These are phyloP conservation scores for Polypterus bichir DNA, from an alignment of 2,113 vertebrate species.

Conservation along the genomic window DNA sequence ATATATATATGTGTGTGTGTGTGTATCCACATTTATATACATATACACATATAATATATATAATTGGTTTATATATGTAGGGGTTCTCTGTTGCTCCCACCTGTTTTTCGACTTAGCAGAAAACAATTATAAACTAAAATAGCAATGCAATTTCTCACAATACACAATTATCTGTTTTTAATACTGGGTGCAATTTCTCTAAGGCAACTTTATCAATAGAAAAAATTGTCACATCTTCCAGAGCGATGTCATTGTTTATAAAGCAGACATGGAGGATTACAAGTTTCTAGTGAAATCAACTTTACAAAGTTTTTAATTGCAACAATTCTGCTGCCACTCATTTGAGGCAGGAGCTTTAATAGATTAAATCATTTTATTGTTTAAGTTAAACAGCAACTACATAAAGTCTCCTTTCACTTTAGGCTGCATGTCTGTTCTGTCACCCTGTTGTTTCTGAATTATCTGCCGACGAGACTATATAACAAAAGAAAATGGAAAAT, in stretches of 20 bases:
- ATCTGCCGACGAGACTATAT: too few relatives aligned
- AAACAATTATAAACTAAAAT: constrained; percentile 33
- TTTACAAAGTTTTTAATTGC: constrained; percentile 41
- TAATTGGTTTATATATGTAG: too few relatives aligned
- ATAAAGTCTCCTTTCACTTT: too few relatives aligned
- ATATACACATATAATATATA: too few relatives aligned
- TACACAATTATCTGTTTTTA: constrained; percentile 36
- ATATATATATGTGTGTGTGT: too few relatives aligned
- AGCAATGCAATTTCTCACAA: constrained; percentile 44
- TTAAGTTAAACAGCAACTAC: constrained; percentile 11
- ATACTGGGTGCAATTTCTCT: constrained; percentile 50
- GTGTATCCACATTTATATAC: too few relatives aligned
- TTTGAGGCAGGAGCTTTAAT: constrained; percentile 26
- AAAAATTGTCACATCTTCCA: constrained; percentile 34
- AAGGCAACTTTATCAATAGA: constrained; percentile 56
- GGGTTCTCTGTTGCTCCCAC: constrained; percentile 6
- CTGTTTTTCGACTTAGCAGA: constrained; percentile 36
- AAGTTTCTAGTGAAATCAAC: constrained; percentile 37
- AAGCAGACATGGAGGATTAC: constrained; percentile 52
- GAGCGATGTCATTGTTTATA: constrained; percentile 29
- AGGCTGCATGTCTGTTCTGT: too few relatives aligned
- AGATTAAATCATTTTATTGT: constrained; percentile 32
- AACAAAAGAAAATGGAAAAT: too few relatives aligned
- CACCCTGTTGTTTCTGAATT: too few relatives aligned
- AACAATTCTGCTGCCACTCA: constrained; percentile 26